Evolutionary conservation across 1,140 invertebrate genomes (phyloP), one percentile per base, ranked within the genome.

Genomic region (Dendrolimus kikuchii): DNA sequence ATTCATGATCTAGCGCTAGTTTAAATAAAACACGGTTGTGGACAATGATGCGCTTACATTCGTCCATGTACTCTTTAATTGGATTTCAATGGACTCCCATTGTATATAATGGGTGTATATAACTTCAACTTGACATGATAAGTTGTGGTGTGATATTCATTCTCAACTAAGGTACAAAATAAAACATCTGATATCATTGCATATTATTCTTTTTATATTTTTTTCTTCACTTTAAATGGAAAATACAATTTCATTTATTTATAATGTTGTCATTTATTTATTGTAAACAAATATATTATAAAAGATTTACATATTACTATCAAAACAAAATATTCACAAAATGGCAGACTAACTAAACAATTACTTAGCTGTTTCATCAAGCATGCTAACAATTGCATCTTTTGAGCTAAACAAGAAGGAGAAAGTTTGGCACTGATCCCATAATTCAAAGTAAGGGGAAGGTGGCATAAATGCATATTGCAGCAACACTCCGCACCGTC

Each of bases 291-390:
- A 84, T 86, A 86, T 86, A 86, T 86, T 86, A 86, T 86, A 86
- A 86, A 86, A 86, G 83, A 86, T 86, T 86, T 86, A 86, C 83
- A 86, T 84, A 86, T 86, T 83, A 86, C 81, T 86, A 86, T 86
- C 80, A 84, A 86, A 86, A 86, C 83, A 84, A 86, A 83, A 86
- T 86, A 86, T 86, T 86, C 83, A 86, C 83, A 86, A 84, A 83
- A 84, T 84, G 83, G 83, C 83, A 86, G 83, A 86, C 83, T 84
- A 86, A 86, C 83, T 84, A 84, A 86, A 84, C 77, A 83, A 80
- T 81, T 78, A 82, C 74, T 80, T 77, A 75, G 79, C 74, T 82
- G 79, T 80, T 81, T 75, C 71, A 64, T 78, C 76, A 79, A 86
- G 79, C 82, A 79, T 84, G 81, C 82, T 82, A 80, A 80, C 82